phyloP scores from a whole-genome alignment of 2,888 invertebrate genomes.

The Proisotoma minuta region DNA sequence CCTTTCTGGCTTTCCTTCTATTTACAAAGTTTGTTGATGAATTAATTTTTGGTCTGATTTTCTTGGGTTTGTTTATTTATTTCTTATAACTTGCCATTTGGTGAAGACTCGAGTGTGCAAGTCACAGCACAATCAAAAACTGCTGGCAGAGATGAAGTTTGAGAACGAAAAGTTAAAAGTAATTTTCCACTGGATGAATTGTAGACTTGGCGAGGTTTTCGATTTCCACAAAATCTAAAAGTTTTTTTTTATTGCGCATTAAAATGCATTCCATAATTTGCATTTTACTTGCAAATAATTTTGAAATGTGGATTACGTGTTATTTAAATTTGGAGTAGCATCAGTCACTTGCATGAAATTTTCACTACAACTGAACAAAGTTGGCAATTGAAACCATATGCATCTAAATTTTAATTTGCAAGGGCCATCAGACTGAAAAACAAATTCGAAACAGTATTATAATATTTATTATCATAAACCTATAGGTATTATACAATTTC shows the following conservation, averaged over 20 bases:
- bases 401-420: conserved; percentile 43
- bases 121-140: conserved; percentile 42
- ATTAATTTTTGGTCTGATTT: background rate
- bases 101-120: conserved; percentile 22
- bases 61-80: no score
- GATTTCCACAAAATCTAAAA: conserved; percentile 42
- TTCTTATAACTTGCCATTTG: conserved; percentile 8
- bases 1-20: background rate
- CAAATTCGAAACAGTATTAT: no score
- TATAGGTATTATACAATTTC: background rate
- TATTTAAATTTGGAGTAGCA: conserved; percentile 20
- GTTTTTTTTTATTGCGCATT: no score
- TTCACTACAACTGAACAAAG: conserved; percentile 42
- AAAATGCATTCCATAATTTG: background rate
- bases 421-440: conserved; percentile 31
- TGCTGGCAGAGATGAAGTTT: conserved; percentile 33
- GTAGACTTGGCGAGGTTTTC: conserved; percentile 32
- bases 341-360: conserved; percentile 40
- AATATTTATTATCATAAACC: no score
- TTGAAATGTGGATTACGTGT: conserved; percentile 24
- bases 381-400: conserved; percentile 43
- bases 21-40: background rate
- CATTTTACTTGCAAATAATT: background rate
- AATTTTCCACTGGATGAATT: conserved; percentile 28
- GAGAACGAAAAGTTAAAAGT: conserved; percentile 36